These are phyloP conservation scores for Brachionus calyciflorus DNA, from an alignment of 1,140 invertebrate species.

Conservation along the genomic window DNA sequence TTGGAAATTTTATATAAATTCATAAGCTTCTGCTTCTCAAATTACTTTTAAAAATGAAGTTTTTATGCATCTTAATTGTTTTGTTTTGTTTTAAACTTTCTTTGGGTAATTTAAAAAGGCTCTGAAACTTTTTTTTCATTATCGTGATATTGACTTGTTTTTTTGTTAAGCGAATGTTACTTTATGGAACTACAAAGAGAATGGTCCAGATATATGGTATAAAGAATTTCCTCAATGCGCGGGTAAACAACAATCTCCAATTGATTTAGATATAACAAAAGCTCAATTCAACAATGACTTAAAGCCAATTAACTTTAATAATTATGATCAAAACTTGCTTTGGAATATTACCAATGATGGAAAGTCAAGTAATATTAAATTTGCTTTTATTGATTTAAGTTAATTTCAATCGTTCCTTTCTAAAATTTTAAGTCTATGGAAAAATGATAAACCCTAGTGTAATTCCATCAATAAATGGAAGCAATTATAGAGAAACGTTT, in stretches of 20 bases:
- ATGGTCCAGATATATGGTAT: not conserved
- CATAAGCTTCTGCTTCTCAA: no score
- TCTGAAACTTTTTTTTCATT: no score
- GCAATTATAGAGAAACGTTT: not conserved
- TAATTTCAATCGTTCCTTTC: not conserved
- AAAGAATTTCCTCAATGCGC: not conserved
- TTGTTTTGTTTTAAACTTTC: no score
- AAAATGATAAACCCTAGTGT: not conserved
- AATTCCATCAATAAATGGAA: not conserved
- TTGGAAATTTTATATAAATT: no score
- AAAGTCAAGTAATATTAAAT: not conserved
- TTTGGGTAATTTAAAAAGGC: no score
- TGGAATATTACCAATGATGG: not conserved
- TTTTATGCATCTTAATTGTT: no score
- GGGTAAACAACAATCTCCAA: not conserved
- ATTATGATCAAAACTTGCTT: not conserved
- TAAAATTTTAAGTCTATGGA: no score
- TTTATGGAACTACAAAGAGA: not conserved
- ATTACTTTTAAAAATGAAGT: no score
- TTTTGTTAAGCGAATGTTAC: no score
- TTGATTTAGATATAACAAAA: not conserved
- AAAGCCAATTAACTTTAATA: not conserved
- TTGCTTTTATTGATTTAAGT: no score
- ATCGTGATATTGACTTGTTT: no score
- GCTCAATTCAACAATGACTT: not conserved